These are phyloP conservation scores for Ceratina calcarata DNA, from an alignment of 1,140 invertebrate genomes.

Conservation along the genomic window DNA sequence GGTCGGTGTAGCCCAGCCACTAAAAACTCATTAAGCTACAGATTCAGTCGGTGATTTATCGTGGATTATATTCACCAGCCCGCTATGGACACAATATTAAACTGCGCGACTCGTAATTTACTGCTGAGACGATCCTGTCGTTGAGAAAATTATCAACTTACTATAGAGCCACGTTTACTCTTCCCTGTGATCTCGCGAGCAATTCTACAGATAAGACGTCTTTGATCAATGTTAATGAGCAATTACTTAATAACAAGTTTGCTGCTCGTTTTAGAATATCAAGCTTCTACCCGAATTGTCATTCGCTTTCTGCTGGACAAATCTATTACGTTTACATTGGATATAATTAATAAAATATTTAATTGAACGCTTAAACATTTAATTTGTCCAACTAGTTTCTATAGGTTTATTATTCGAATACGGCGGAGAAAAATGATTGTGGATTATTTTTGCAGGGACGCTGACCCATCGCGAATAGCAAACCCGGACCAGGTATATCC, in stretches of 20 bases:
- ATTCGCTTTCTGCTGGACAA: not conserved
- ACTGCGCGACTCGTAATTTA: slow-evolving; percentile 59
- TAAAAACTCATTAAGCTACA: slow-evolving; percentile 80
- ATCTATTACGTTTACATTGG: not conserved
- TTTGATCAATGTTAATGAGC: not conserved
- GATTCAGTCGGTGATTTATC: slow-evolving; percentile 78
- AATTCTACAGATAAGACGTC: not conserved
- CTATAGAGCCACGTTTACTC: too few species aligned
- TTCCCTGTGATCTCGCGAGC: not conserved
- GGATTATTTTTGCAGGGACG: slow-evolving; percentile 47
- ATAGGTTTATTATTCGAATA: not conserved
- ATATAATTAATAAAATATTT: not conserved
- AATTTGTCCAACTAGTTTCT: too few species aligned
- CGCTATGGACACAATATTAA: slow-evolving; percentile 61
- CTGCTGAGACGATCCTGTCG: slow-evolving; percentile 35
- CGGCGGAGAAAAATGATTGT: slow-evolving; percentile 35
- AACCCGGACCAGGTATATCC: slow-evolving; percentile 64
- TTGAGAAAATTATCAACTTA: slow-evolving; percentile 50
- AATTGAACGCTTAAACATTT: too few species aligned
- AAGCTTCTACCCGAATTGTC: slow-evolving; percentile 2
- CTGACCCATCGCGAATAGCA: slow-evolving; percentile 42
- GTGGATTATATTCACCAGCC: slow-evolving; percentile 76
- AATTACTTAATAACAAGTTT: not conserved
- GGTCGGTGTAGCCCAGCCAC: slow-evolving; percentile 70
- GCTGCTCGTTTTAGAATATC: not conserved